Evolutionary conservation across 2,797 vertebrate genomes (phyloP), one percentile per base, ranked within the genome.

Genomic region (Sciurus vulgaris): DNA sequence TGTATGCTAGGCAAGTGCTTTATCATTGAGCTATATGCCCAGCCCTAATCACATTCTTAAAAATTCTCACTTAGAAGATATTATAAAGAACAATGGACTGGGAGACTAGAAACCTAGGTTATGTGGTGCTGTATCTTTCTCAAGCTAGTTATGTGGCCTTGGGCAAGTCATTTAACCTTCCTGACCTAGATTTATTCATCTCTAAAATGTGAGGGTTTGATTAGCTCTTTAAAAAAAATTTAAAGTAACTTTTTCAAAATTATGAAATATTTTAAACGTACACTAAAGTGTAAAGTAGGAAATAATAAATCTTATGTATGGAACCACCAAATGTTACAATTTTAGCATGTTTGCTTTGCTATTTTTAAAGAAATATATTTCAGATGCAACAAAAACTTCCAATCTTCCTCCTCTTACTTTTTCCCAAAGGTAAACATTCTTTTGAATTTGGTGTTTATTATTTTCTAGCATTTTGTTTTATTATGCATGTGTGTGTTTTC

Each of bases 391-490:
- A 81, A 51, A 92, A 91, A 9, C 22, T 38, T 93, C 76, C 54
- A 20, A 70, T 86, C 11, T 15, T 28, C 73, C 47, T 49, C 4
- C n/a, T 11, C 15, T 83, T 4, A 38, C 14, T 76, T 12, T 90
- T 86, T 0, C 41, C 14, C 54, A 85, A 67, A 73, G 38, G 41
- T 79, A 76, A 69, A 49, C 49, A 49, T 12, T 49, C 49, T 49
- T 49, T 49, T 90, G 51, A 76, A 95, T 95, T 92, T 69, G 38
- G 35, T 67, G 22, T 67, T 79, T 95, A 41, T 93, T 86, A 77
- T 93, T 93, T 54, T 93, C 33, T 90, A 86, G 44, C 24, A 69
- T 74, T 14, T 81, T 86, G 7, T 56, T 56, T 22, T 82, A 35
- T 92, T 54, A 92, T 65, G 30, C 51, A 77, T 90, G 56, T 47